These are phyloP conservation scores for Chrysolina haemoptera DNA, from an alignment of 2,888 invertebrate species.

Conservation along the genomic window DNA sequence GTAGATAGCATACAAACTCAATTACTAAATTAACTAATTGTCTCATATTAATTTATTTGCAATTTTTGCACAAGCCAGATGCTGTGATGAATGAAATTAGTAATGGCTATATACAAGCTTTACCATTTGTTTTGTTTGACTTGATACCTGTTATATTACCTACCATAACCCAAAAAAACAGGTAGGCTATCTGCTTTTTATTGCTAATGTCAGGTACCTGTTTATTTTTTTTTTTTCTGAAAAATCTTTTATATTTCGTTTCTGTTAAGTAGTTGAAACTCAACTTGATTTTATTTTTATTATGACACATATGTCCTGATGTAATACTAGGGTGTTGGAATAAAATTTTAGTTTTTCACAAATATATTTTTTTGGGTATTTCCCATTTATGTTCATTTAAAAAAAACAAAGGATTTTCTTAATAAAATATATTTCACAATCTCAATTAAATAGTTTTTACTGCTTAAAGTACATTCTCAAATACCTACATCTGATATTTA, in stretches of 20 bases:
- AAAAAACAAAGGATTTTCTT: no score
- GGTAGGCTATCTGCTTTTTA: neutral
- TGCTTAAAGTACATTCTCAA: no score
- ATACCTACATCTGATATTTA: no score
- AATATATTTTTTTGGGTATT: no score
- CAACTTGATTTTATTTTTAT: neutral
- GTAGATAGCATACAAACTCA: slow-evolving; percentile 2
- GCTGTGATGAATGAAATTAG: neutral
- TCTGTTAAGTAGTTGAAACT: neutral
- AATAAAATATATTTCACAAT: no score
- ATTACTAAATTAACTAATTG: slow-evolving; percentile 15
- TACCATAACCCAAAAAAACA: neutral
- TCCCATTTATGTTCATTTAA: no score
- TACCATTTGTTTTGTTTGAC: neutral
- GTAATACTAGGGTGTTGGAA: no score
- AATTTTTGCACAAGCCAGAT: slow-evolving; percentile 13
- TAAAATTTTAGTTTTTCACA: no score
- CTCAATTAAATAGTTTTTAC: no score
- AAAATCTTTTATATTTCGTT: neutral
- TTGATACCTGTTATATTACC: neutral
- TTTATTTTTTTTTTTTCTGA: neutral
- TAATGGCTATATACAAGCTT: neutral
- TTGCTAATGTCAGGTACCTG: neutral
- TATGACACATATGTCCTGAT: no score
- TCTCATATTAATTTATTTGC: neutral